Evolutionary conservation across 2,797 vertebrate genomes (phyloP).

Genomic region (Ctenopoma kingsleyae): DNA sequence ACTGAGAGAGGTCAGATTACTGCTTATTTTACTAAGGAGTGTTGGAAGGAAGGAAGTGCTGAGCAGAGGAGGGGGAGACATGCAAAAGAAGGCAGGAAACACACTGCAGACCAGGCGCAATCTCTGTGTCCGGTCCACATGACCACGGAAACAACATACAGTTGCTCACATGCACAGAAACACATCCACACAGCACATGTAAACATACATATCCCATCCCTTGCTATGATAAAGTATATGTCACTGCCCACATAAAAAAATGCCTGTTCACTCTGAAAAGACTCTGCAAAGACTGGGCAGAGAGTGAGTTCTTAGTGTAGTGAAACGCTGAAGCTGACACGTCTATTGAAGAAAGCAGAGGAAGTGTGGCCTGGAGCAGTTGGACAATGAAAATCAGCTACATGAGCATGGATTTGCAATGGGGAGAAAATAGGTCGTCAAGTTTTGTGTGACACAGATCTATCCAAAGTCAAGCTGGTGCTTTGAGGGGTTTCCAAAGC

Average conservation of each 20-base stretch:
- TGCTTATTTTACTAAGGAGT: slow-evolving; percentile 74
- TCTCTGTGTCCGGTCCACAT: slow-evolving; percentile 63
- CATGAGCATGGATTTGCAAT: slow-evolving; percentile 22
- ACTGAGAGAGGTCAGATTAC: slow-evolving; percentile 67
- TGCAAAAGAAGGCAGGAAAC: slow-evolving; percentile 81
- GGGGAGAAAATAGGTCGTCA: slow-evolving; percentile 16
- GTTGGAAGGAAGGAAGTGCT: slow-evolving; percentile 79
- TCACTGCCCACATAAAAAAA: slow-evolving; percentile 32
- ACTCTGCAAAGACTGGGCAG: not conserved
- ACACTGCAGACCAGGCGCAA: slow-evolving; percentile 56
- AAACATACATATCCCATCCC: slow-evolving; percentile 61
- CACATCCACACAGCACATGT: slow-evolving; percentile 54
- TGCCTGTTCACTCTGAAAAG: slow-evolving; percentile 11
- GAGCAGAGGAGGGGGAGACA: slow-evolving; percentile 60
- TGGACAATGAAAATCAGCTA: slow-evolving; percentile 44
- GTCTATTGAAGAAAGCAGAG: slow-evolving; percentile 47
- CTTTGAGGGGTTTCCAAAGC: not conserved
- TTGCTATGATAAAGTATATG: slow-evolving; percentile 19
- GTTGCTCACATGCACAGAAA: slow-evolving; percentile 59
- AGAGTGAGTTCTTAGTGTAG: slow-evolving; percentile 35
- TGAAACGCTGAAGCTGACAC: slow-evolving; percentile 57
- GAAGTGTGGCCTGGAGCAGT: slow-evolving; percentile 41
- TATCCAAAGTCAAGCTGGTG: slow-evolving; percentile 19
- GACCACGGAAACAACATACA: slow-evolving; percentile 73
- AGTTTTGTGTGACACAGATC: slow-evolving; percentile 1